phyloP scores from a whole-genome alignment of 2,113 vertebrate genomes.

The Campylomormyrus tamandua region DNA sequence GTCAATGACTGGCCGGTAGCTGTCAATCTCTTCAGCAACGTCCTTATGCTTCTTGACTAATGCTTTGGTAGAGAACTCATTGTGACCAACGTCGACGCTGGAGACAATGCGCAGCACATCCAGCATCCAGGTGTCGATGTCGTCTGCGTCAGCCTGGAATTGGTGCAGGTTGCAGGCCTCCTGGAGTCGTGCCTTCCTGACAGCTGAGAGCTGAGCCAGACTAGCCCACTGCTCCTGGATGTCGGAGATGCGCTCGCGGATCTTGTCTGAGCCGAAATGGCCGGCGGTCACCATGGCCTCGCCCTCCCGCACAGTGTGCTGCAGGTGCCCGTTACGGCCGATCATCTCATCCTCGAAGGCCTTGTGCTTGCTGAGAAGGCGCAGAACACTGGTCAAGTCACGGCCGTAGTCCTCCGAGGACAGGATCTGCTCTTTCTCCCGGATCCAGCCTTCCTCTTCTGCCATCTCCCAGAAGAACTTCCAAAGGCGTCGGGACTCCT shows the following conservation, averaged over 20 bases:
- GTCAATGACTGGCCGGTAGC: constrained; percentile 80
- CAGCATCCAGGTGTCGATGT: constrained; percentile 85
- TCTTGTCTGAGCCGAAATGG: constrained; percentile 81
- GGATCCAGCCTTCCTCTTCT: constrained; percentile 92
- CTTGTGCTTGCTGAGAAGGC: constrained; percentile 85
- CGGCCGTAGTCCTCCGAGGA: constrained; percentile 80
- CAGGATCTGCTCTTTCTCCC: constrained; percentile 91
- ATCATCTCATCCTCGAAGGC: constrained; percentile 91
- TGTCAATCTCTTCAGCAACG: constrained; percentile 79
- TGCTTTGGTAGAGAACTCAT: constrained; percentile 91
- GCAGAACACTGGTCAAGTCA: constrained; percentile 81
- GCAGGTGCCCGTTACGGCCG: constrained; percentile 75
- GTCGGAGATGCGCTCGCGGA: constrained; percentile 75
- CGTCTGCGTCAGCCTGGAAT: constrained; percentile 83
- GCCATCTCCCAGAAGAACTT: constrained; percentile 99
- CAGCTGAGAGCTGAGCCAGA: constrained; percentile 78
- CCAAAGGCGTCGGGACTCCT: constrained; percentile 91
- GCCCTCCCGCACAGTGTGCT: constrained; percentile 83
- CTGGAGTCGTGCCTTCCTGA: constrained; percentile 72
- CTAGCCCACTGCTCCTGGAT: constrained; percentile 83
- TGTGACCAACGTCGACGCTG: constrained; percentile 81
- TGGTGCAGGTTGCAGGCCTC: constrained; percentile 83
- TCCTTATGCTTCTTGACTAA: constrained; percentile 92
- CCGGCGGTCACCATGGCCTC: constrained; percentile 77
- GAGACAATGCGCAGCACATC: constrained; percentile 89